Evolutionary conservation across 2,113 vertebrate species (phyloP).

Genomic region (Coturnix japonica): DNA sequence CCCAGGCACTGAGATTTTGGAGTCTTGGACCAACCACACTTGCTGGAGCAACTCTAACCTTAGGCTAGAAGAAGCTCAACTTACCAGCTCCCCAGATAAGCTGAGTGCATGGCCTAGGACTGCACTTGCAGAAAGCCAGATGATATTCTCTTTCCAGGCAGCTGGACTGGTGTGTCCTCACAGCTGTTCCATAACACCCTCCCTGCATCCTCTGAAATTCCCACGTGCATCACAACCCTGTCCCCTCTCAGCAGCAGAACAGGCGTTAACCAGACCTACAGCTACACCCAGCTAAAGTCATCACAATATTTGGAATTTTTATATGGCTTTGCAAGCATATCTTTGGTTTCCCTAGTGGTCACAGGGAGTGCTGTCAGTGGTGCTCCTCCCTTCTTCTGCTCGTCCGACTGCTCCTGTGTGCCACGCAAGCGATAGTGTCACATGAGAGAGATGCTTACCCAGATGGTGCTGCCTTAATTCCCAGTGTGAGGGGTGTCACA

Average conservation of each 20-base stretch:
- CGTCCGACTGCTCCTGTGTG: background rate
- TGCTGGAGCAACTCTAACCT: background rate
- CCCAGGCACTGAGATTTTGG: background rate
- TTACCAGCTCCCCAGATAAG: background rate
- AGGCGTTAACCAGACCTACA: background rate
- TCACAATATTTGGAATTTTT: constrained; percentile 13
- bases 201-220: background rate
- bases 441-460: background rate
- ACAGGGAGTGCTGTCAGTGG: background rate
- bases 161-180: background rate
- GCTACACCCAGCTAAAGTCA: background rate
- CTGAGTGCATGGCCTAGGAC: background rate
- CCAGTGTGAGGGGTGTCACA: background rate
- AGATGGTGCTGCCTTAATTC: background rate
- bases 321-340: background rate
- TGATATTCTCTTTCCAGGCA: constrained; percentile 22
- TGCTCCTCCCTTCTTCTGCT: background rate
- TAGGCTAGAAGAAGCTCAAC: background rate
- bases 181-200: background rate
- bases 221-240: background rate
- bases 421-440: background rate
- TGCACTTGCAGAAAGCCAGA: background rate
- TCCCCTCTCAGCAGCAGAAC: background rate
- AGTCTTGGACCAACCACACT: background rate
- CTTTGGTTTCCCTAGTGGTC: background rate